Conservation (phyloP, 2,888 invertebrate genomes). For the Eucera pruinosa region DNA sequence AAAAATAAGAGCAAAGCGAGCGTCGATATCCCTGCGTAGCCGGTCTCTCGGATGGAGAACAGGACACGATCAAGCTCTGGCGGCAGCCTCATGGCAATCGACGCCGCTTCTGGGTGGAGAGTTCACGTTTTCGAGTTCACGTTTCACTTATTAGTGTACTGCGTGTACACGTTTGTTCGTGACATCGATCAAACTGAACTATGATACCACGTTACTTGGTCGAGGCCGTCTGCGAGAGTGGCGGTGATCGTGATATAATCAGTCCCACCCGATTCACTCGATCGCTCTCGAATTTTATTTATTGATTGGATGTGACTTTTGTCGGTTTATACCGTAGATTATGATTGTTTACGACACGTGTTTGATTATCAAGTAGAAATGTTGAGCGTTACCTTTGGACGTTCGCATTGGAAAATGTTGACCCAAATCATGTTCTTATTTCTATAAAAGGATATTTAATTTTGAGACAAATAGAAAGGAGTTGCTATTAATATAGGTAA, state of each 20-base stretch:
- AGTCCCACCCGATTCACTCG: slow-evolving; percentile 9
- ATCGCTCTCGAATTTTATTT: slow-evolving; percentile 6
- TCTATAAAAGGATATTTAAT: too few relatives aligned
- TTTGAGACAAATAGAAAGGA: too few relatives aligned
- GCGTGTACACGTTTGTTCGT: slow-evolving; percentile 26
- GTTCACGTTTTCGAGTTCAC: slow-evolving; percentile 40
- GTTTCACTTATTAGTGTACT: slow-evolving; percentile 44
- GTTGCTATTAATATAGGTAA: too few relatives aligned
- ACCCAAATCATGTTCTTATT: too few relatives aligned
- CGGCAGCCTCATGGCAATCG: slow-evolving; percentile 8
- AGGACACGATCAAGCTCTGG: slow-evolving; percentile 25
- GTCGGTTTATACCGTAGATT: neutral
- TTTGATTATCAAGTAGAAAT: too few relatives aligned
- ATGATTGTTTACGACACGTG: neutral
- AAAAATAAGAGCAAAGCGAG: slow-evolving; percentile 32
- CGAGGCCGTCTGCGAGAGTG: slow-evolving; percentile 16
- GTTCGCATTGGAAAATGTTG: too few relatives aligned
- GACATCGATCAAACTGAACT: slow-evolving; percentile 53
- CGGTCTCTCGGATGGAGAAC: slow-evolving; percentile 1
- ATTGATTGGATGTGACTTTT: neutral
- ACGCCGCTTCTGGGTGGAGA: slow-evolving; percentile 11
- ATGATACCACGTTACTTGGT: slow-evolving; percentile 32
- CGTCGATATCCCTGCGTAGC: slow-evolving; percentile 39
- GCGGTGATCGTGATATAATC: slow-evolving; percentile 23
- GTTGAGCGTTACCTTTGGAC: too few relatives aligned